Percentiles rank a stretch among this genome's conserved stretches.
Evolutionary conservation across 2,888 invertebrate species (phyloP).

Genomic region (Synanthedon tipuliformis): DNA sequence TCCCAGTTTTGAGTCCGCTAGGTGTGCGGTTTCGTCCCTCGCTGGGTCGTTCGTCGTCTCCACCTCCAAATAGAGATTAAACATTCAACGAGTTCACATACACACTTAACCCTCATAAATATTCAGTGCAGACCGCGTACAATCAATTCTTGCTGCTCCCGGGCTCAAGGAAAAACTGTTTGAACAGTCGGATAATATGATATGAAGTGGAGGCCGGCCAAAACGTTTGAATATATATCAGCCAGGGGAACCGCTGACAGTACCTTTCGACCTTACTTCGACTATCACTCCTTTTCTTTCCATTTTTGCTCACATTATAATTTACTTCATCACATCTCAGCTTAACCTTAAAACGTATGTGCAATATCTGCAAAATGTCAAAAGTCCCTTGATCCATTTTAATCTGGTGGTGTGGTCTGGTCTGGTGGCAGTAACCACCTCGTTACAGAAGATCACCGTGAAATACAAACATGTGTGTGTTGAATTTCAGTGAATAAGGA

Average conservation of each 20-base stretch:
- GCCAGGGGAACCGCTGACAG: slow-evolving; percentile 12
- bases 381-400: no score
- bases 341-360: no score
- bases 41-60: slow-evolving; percentile 14
- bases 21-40: slow-evolving; percentile 6
- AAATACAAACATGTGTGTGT: no score
- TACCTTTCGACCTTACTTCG: no score
- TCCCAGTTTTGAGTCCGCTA: neutral
- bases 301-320: no score
- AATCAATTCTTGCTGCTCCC: slow-evolving; percentile 53
- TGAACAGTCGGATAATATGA: slow-evolving; percentile 53
- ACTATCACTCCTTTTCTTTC: no score
- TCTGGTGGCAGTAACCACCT: no score
- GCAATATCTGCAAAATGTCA: no score
- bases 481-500: no score
- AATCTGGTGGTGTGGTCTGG: no score
- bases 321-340: no score
- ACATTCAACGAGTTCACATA: slow-evolving; percentile 67
- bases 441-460: no score
- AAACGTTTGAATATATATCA: slow-evolving; percentile 35
- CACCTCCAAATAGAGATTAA: slow-evolving; percentile 56
- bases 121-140: slow-evolving; percentile 59
- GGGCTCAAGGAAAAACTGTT: slow-evolving; percentile 50
- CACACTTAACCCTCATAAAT: slow-evolving; percentile 69
- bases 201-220: slow-evolving; percentile 39